phyloP scores from a whole-genome alignment of 2,113 vertebrate genomes.

The Coryphaenoides rupestris region DNA sequence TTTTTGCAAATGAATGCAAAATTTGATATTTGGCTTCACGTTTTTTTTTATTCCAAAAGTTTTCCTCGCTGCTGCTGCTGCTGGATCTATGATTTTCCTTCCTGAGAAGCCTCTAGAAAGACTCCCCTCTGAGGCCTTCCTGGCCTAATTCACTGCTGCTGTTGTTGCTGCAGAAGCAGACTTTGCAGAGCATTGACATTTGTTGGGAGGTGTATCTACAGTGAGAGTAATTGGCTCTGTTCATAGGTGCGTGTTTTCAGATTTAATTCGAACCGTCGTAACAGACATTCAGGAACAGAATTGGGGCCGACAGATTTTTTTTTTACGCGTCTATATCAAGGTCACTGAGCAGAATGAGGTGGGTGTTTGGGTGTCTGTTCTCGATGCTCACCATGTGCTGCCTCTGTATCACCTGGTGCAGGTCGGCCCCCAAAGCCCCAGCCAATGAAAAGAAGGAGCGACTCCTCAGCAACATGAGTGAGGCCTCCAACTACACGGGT shows the following conservation, averaged over 20 bases:
- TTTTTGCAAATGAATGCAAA: constrained; percentile 11
- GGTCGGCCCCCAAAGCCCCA: constrained; percentile 81
- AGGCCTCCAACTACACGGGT: constrained; percentile 85
- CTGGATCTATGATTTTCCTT: constrained; percentile 8
- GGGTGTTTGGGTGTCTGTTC: constrained; percentile 13
- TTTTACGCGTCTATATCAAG: constrained; percentile 12
- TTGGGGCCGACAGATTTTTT: constrained; percentile 17
- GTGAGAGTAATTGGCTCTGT: constrained; percentile 56
- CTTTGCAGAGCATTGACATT: constrained; percentile 40
- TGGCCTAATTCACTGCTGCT: constrained; percentile 24
- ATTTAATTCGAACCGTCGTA: constrained; percentile 42
- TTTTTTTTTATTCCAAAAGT: constrained; percentile 10
- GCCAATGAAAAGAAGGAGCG: constrained; percentile 89
- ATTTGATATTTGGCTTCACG: constrained; percentile 9
- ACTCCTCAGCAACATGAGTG: constrained; percentile 84
- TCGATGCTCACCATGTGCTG: constrained; percentile 16
- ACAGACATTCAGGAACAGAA: not conserved
- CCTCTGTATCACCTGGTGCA: constrained; percentile 56
- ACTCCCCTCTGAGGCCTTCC: constrained; percentile 12
- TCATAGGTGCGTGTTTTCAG: constrained; percentile 41
- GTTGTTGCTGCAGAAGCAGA: constrained; percentile 17
- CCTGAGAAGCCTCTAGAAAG: not conserved
- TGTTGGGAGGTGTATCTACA: constrained; percentile 33
- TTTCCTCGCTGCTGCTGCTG: constrained; percentile 3
- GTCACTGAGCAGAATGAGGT: constrained; percentile 16